Conservation (phyloP, 2,888 invertebrate genomes). For the Pomacea canaliculata region DNA sequence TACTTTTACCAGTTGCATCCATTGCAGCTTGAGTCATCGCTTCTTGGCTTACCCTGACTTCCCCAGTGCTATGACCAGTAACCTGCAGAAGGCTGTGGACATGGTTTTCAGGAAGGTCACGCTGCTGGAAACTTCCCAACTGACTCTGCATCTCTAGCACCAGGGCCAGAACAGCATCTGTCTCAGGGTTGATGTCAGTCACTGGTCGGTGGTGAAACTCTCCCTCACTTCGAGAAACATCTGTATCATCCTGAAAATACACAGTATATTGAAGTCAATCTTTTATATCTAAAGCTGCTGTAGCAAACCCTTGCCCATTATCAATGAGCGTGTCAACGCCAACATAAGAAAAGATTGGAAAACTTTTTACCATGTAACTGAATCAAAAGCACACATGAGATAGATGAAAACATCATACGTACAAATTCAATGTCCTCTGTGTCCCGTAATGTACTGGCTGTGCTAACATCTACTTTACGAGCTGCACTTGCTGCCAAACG, state of each 20-base stretch:
- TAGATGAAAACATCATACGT: too few relatives aligned
- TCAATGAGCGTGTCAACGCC: too few relatives aligned
- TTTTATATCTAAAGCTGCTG: neutral
- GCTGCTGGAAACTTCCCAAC: slow-evolving; percentile 31
- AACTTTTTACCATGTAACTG: too few relatives aligned
- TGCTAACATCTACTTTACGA: slow-evolving; percentile 44
- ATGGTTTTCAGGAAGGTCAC: neutral
- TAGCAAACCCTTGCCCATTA: neutral
- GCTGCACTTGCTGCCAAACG: slow-evolving; percentile 9
- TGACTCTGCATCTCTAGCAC: slow-evolving; percentile 48
- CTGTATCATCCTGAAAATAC: slow-evolving; percentile 38
- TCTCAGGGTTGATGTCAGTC: slow-evolving; percentile 48
- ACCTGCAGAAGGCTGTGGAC: slow-evolving; percentile 8
- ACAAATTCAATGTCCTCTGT: slow-evolving; percentile 54
- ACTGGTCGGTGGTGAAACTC: slow-evolving; percentile 51
- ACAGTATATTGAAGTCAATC: neutral
- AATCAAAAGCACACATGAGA: too few relatives aligned
- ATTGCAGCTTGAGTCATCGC: neutral
- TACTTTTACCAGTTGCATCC: slow-evolving; percentile 30
- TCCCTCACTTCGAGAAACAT: slow-evolving; percentile 57
- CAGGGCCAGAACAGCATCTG: slow-evolving; percentile 54
- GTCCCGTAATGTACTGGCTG: slow-evolving; percentile 60
- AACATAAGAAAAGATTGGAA: too few relatives aligned
- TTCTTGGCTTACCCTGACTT: slow-evolving; percentile 4
- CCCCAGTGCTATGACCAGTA: slow-evolving; percentile 14